phyloP scores from a whole-genome alignment of 2,797 vertebrate species.

The Spondyliosoma cantharus region DNA sequence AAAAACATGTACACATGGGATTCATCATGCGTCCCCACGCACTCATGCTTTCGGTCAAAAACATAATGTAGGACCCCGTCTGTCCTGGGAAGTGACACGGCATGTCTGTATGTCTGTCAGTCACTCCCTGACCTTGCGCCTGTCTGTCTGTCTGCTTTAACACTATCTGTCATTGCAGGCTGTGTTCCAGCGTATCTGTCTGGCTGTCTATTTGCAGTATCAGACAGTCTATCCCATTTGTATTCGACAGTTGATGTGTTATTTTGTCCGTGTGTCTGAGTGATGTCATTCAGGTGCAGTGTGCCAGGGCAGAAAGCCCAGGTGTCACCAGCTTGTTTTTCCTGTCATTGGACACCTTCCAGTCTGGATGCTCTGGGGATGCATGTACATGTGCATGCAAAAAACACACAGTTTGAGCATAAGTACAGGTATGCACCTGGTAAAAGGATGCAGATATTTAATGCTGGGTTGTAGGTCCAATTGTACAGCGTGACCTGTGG shows the following conservation, averaged over 20 bases:
- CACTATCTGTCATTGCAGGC: slow-evolving; percentile 68
- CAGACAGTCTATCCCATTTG: slow-evolving; percentile 70
- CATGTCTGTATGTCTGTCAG: slow-evolving; percentile 52
- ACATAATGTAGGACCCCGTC: slow-evolving; percentile 2
- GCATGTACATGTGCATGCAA: slow-evolving; percentile 34
- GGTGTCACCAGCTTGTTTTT: slow-evolving; percentile 58
- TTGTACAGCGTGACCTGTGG: slow-evolving; percentile 56
- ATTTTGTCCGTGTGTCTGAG: slow-evolving; percentile 67
- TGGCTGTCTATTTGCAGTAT: slow-evolving; percentile 77
- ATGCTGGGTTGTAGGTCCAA: slow-evolving; percentile 56
- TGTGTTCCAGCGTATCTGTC: slow-evolving; percentile 58
- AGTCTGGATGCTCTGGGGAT: slow-evolving; percentile 24
- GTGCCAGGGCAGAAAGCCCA: slow-evolving; percentile 76
- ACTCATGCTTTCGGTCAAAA: slow-evolving; percentile 9
- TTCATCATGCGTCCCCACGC: not conserved
- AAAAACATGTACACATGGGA: not conserved
- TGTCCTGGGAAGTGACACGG: slow-evolving; percentile 58
- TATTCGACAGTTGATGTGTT: slow-evolving; percentile 76
- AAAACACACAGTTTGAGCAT: slow-evolving; percentile 24
- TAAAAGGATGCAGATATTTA: slow-evolving; percentile 42
- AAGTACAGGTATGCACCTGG: slow-evolving; percentile 11
- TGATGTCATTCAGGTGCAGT: slow-evolving; percentile 81
- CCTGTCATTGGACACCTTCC: slow-evolving; percentile 49
- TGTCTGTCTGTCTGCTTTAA: slow-evolving; percentile 67
- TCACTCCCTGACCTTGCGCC: slow-evolving; percentile 69